Evolutionary conservation across 2,797 vertebrate genomes (phyloP).

Genomic region (Malurus leucopterus): DNA sequence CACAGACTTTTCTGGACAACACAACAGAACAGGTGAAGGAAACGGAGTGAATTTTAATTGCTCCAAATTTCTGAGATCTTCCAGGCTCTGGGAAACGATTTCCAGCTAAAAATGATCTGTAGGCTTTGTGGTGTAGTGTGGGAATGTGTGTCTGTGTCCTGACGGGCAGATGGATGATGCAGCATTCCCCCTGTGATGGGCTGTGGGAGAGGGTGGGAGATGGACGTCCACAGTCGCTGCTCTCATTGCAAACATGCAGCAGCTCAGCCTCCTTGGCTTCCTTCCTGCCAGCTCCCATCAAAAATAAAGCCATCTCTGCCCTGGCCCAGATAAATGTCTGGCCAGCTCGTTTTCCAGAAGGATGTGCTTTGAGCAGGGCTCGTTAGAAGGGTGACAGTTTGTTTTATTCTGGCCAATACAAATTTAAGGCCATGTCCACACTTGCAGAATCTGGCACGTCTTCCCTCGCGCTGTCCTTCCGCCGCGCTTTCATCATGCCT

Average conservation of each 20-base stretch:
- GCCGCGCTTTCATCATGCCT: not conserved
- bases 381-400: constrained; percentile 32
- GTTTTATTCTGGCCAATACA: not conserved
- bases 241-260: constrained; percentile 15
- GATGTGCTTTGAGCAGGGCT: constrained; percentile 12
- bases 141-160: not conserved
- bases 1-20: not conserved
- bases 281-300: constrained; percentile 32
- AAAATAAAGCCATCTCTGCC: constrained; percentile 44
- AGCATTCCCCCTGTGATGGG: not conserved
- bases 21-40: constrained; percentile 25
- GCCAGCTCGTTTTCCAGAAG: not conserved
- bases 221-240: not conserved
- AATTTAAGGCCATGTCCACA: not conserved
- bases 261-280: constrained; percentile 28
- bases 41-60: constrained; percentile 19
- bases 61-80: constrained; percentile 7
- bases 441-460: not conserved
- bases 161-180: not conserved
- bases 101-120: not conserved
- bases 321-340: not conserved
- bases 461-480: not conserved
- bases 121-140: not conserved
- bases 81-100: not conserved
- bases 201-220: not conserved